A percentile compares a stretch with the other conserved stretches of the same genome.
phyloP scores from a whole-genome alignment of 2,888 invertebrate species.

The Hydraecia micacea region DNA sequence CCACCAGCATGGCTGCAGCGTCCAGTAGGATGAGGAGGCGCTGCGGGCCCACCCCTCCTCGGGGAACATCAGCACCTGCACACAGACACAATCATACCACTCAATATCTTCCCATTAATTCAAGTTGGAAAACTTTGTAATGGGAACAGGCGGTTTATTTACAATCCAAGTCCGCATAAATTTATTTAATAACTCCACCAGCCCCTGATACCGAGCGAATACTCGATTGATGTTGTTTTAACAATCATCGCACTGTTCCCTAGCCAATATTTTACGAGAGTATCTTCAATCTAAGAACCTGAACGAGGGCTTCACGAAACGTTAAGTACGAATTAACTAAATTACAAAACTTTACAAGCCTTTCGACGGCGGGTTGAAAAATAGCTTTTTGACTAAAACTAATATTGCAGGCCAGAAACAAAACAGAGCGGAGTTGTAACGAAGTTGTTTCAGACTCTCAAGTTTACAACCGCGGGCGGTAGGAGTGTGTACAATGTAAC shows the following conservation, averaged over 20 bases:
- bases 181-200: conserved; percentile 60
- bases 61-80: conserved; percentile 95
- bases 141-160: conserved; percentile 63
- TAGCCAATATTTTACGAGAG: conserved; percentile 76
- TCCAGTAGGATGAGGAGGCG: conserved; percentile 96
- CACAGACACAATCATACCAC: conserved; percentile 54
- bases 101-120: conserved; percentile 30
- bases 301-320: conserved; percentile 77
- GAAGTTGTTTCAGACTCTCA: conserved; percentile 86
- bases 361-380: conserved; percentile 87
- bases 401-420: conserved; percentile 88
- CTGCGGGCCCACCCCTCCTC: conserved; percentile 97
- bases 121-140: conserved; percentile 52
- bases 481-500: conserved; percentile 68
- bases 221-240: conserved; percentile 76
- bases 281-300: conserved; percentile 78
- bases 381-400: conserved; percentile 90
- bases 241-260: conserved; percentile 72
- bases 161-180: conserved; percentile 62
- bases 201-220: conserved; percentile 39
- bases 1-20: conserved; percentile 96
- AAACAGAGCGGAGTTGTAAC: conserved; percentile 87
- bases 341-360: conserved; percentile 89
- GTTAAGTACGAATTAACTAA: conserved; percentile 86
- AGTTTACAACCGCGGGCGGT: conserved; percentile 85